Conservation (phyloP, 2,888 invertebrate genomes). For the Nasonovia ribisnigri region DNA sequence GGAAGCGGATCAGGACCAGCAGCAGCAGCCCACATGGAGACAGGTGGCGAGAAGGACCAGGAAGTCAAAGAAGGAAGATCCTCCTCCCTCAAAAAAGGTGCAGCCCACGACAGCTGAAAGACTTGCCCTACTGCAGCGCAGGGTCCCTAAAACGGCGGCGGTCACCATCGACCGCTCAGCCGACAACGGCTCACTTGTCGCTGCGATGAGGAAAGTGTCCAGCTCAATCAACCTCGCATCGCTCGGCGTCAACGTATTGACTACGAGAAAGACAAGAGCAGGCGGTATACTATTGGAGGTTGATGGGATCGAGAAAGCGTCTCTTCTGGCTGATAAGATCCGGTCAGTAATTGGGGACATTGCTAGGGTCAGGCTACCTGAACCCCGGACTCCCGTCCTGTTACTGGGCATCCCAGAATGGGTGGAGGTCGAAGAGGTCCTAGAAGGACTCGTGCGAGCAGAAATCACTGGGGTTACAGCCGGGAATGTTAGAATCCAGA, state of each 20-base stretch:
- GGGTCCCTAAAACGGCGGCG: neutral
- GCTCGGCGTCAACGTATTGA: neutral
- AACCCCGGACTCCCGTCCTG: neutral
- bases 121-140: neutral
- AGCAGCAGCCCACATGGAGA: too few species aligned
- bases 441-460: neutral
- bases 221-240: neutral
- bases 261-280: neutral
- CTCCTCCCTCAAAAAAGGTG: too few species aligned
- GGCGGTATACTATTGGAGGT: neutral
- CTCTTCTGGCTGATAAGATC: neutral
- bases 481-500: neutral
- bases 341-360: neutral
- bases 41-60: too few species aligned
- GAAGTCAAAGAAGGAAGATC: too few species aligned
- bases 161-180: neutral
- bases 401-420: neutral
- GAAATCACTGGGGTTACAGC: neutral
- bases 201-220: neutral
- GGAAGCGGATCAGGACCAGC: too few species aligned
- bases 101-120: neutral
- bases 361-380: neutral
- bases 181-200: neutral
- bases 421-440: neutral
- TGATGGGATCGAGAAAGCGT: neutral